Base-by-base conservation (phyloP, 1,140 invertebrate genomes). In the Episyrphus balteatus region DNA sequence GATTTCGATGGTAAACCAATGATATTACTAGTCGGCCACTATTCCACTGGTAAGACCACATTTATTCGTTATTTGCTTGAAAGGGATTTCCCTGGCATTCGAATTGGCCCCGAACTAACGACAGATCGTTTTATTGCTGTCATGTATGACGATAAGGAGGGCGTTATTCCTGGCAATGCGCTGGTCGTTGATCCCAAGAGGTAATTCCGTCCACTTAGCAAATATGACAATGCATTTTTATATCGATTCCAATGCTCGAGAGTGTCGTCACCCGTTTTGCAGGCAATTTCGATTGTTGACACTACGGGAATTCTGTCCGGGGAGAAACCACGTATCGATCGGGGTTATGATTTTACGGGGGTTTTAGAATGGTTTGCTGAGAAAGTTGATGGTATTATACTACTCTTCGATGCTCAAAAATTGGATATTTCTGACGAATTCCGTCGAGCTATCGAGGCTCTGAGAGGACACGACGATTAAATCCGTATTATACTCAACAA, bases 1-100 rank as follows among this genome's bases (percentile, higher is more conserved):
- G 96, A 99, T 70, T 99, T 99, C 68, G 92, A 98, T 75, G 93
- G 94, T 0, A 98, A 98, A 64, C 97, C 97, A 0, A 97, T 98
- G 92, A 95, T 98, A 46, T 69, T 98, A 33, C 73, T 99, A 1
- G 91, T 99, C 37, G 96, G 96, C 0, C 95, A 98, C 67, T 99
- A 99, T 70, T 98, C 95, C 0, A 98, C 95, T 2, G 96, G 95
- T 52, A 99, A 99, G 76, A 98, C 95, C 0, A 98, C 94, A 1
- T 98, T 98, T 63, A 99, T 99, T 51, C 86, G 91, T 52, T 95
- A 95, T 68, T 71, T 96, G n/a, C 66, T 96, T 39, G 91, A 95
- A 66, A 76, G 87, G 59, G 92, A 97, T 55, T 97, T 95, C 66
- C 92, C 92, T 18, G 92, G 92, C 26, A 94, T 95, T 49, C 76